Evolutionary conservation across 2,888 invertebrate species (phyloP).

Genomic region (Sesia apiformis): DNA sequence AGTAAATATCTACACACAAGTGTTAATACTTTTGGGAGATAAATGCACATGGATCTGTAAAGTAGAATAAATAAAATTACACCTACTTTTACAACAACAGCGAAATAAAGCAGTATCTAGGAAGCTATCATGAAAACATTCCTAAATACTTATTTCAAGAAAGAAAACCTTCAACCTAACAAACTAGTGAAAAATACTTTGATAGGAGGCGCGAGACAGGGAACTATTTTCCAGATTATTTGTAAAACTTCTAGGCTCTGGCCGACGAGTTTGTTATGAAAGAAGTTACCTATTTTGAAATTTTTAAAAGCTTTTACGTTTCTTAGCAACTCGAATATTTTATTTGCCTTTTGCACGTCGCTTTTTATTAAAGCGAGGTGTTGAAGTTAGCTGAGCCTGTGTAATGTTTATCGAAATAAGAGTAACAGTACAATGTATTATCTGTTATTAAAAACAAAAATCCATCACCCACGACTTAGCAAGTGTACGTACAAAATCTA

Average conservation of each 20-base stretch:
- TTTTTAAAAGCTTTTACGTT: constrained; percentile 42
- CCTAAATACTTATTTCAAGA: background rate
- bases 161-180: background rate
- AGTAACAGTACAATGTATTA: too few species aligned
- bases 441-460: too few species aligned
- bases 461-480: too few species aligned
- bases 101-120: too few species aligned
- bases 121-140: background rate
- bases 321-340: constrained; percentile 12
- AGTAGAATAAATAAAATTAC: too few species aligned
- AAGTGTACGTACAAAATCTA: too few species aligned
- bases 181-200: constrained; percentile 31
- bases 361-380: background rate
- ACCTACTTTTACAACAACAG: too few species aligned
- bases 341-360: background rate
- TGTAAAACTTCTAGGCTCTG: constrained; percentile 40
- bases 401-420: too few species aligned
- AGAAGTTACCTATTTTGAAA: constrained; percentile 37
- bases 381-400: too few species aligned
- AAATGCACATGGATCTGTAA: too few species aligned
- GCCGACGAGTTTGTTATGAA: constrained; percentile 32
- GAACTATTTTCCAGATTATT: constrained; percentile 43
- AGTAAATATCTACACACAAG: too few species aligned
- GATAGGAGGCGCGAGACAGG: constrained; percentile 34
- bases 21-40: too few species aligned